Evolutionary conservation across 2,888 invertebrate genomes (phyloP).

Genomic region (Lingula anatina): DNA sequence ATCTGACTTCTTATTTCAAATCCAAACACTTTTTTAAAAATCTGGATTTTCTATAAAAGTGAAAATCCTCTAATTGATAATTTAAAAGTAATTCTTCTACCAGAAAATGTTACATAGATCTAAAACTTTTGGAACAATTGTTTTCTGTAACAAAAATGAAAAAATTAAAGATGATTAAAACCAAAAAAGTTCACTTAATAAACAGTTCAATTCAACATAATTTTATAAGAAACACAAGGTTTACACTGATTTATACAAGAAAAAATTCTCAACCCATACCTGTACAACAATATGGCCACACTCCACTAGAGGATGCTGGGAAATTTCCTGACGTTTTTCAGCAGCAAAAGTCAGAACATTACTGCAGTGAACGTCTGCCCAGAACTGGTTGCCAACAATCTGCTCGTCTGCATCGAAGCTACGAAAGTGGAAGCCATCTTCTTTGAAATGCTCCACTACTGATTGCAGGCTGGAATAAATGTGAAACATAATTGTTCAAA

Average conservation of each 20-base stretch:
- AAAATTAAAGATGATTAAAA: too few relatives aligned
- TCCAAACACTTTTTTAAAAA: too few relatives aligned
- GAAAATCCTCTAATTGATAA: too few relatives aligned
- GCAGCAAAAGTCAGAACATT: slow-evolving; percentile 41
- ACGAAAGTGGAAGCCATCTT: slow-evolving; percentile 20
- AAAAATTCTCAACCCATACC: too few relatives aligned
- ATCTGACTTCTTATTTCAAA: too few relatives aligned
- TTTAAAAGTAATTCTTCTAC: background rate
- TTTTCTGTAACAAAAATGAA: too few relatives aligned
- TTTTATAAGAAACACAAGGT: background rate
- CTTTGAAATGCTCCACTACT: slow-evolving; percentile 25
- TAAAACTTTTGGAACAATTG: too few relatives aligned
- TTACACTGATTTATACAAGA: too few relatives aligned
- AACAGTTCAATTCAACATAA: background rate
- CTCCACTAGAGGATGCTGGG: slow-evolving; percentile 26
- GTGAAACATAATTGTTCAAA: background rate
- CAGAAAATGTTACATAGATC: too few relatives aligned
- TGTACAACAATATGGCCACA: slow-evolving; percentile 39
- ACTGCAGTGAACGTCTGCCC: slow-evolving; percentile 35
- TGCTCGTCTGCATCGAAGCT: background rate
- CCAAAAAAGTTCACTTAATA: background rate
- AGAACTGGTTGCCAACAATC: slow-evolving; percentile 25
- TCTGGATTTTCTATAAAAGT: too few relatives aligned
- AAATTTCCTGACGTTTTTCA: slow-evolving; percentile 24
- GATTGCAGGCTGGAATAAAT: background rate